Conservation (phyloP, 2,888 invertebrate genomes). For the Cylindroiulus punctatus region DNA sequence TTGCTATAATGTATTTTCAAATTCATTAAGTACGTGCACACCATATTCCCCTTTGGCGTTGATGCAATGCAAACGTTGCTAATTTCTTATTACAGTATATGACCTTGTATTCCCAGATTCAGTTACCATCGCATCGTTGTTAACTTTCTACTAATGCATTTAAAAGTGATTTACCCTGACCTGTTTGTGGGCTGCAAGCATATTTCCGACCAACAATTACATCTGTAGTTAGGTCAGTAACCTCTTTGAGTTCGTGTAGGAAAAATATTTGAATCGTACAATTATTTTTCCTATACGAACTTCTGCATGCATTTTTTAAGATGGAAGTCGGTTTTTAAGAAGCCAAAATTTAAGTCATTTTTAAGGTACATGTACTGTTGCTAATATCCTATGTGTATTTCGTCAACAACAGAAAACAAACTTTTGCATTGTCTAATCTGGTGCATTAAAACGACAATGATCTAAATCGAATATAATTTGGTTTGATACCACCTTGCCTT, state of each 20-base stretch:
- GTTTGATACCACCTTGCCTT: not conserved
- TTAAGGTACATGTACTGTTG: too few relatives aligned
- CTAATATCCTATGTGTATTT: too few relatives aligned
- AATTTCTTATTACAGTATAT: too few relatives aligned
- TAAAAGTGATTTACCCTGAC: not conserved
- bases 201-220: not conserved
- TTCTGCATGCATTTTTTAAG: not conserved
- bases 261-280: too few relatives aligned
- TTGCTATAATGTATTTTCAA: too few relatives aligned
- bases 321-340: not conserved
- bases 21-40: too few relatives aligned
- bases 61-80: not conserved
- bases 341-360: not conserved
- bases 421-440: not conserved
- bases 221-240: not conserved
- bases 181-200: not conserved
- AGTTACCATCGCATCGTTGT: not conserved
- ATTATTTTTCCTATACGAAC: too few relatives aligned
- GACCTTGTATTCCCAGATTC: not conserved
- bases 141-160: not conserved
- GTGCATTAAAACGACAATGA: not conserved
- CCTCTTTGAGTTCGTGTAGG: not conserved
- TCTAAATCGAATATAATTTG: constrained; percentile 11
- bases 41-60: not conserved
- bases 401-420: not conserved